A percentile compares a stretch with the other conserved stretches of the same genome.
These are phyloP conservation scores for Latrodectus elegans DNA, from an alignment of 2,888 invertebrate species.

Conservation along the genomic window DNA sequence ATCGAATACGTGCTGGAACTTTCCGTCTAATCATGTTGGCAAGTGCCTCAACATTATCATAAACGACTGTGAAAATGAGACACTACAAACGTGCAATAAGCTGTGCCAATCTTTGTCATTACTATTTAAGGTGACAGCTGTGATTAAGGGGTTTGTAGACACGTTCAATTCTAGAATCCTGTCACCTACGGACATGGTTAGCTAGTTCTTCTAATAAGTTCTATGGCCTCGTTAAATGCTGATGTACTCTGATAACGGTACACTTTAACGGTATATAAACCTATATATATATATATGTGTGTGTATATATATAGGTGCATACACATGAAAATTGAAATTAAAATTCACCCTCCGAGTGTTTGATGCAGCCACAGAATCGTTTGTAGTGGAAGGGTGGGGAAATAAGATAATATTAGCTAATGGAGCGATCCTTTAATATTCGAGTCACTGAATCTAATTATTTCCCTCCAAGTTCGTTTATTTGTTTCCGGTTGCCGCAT, in stretches of 20 bases:
- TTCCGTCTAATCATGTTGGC: conserved; percentile 57
- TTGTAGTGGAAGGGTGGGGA: conserved; percentile 2
- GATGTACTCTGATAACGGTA: conserved; percentile 16
- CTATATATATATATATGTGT: no score
- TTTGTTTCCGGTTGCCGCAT: background rate
- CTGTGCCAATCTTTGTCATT: conserved; percentile 58
- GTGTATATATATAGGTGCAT: background rate
- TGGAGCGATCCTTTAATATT: conserved; percentile 35
- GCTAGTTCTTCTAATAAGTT: conserved; percentile 39
- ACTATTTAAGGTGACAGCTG: conserved; percentile 59
- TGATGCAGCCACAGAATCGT: conserved; percentile 33
- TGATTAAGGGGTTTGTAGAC: conserved; percentile 51
- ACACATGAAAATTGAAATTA: conserved; percentile 38
- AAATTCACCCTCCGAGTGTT: conserved; percentile 42
- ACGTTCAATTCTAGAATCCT: conserved; percentile 15
- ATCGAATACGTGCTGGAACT: conserved; percentile 15
- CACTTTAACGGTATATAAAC: background rate
- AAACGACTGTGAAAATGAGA: conserved; percentile 56
- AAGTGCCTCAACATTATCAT: conserved; percentile 47
- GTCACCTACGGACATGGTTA: conserved; percentile 52
- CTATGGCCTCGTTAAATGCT: conserved; percentile 29
- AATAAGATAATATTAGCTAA: conserved; percentile 25
- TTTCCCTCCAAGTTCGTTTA: background rate
- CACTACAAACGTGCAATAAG: conserved; percentile 49
- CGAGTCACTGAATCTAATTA: conserved; percentile 35